Evolutionary conservation across 2,888 invertebrate genomes (phyloP).

Genomic region (Drosophila prolongata): DNA sequence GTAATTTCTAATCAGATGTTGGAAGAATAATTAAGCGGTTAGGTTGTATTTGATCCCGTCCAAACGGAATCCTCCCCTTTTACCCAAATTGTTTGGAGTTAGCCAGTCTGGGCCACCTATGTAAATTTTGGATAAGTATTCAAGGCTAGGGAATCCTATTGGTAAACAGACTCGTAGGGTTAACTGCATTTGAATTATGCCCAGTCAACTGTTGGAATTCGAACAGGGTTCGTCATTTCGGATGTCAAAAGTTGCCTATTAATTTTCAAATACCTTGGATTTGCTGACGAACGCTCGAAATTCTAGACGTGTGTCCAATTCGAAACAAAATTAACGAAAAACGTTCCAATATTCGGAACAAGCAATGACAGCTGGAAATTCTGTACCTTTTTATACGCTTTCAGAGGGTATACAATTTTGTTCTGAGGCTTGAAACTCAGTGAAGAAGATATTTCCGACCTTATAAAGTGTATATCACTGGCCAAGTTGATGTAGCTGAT

Average conservation of each 20-base stretch:
- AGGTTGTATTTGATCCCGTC: constrained; percentile 6
- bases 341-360: not conserved
- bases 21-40: constrained; percentile 47
- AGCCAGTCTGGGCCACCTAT: constrained; percentile 10
- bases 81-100: not conserved
- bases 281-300: constrained; percentile 1
- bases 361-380: constrained; percentile 18
- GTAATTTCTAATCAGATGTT: constrained; percentile 47
- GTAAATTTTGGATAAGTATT: not conserved
- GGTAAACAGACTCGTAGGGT: constrained; percentile 18
- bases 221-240: not conserved
- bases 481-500: too few species aligned
- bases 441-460: too few species aligned
- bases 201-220: constrained; percentile 3
- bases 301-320: not conserved
- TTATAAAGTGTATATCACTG: too few species aligned
- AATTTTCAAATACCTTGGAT: not conserved
- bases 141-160: constrained; percentile 8
- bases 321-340: not conserved
- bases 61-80: constrained; percentile 22
- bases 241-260: not conserved
- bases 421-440: too few species aligned
- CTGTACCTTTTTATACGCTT: constrained; percentile 3
- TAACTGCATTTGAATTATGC: constrained; percentile 23
- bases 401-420: too few species aligned